Evolutionary conservation across 2,113 vertebrate species (phyloP).

Genomic region (Otocyon megalotis): DNA sequence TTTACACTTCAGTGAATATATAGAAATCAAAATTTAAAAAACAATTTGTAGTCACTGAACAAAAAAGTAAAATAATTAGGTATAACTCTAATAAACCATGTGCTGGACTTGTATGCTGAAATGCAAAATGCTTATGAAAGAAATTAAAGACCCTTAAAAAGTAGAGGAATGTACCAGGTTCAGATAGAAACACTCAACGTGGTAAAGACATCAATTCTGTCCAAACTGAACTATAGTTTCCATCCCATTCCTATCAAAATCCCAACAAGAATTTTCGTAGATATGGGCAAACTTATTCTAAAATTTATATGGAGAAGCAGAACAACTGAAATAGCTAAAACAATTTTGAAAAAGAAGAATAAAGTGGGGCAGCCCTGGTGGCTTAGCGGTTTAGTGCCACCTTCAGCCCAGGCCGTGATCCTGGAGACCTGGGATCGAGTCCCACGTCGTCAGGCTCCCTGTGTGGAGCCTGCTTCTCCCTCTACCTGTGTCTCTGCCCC

Average conservation of each 20-base stretch:
- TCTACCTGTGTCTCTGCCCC: too few species aligned
- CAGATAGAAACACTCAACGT: neutral
- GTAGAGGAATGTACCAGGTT: neutral
- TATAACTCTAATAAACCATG: neutral
- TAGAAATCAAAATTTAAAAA: neutral
- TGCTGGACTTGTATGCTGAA: neutral
- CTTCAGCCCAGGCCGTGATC: too few species aligned
- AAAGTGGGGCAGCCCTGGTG: neutral
- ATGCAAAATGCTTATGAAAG: neutral
- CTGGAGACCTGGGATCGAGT: too few species aligned
- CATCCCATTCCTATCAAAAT: neutral
- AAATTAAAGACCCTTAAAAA: neutral
- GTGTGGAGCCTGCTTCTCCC: too few species aligned
- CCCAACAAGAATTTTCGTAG: neutral
- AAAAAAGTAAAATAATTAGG: neutral
- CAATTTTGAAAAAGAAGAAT: neutral
- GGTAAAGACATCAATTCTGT: neutral
- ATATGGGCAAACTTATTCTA: neutral
- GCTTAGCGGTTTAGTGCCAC: too few species aligned
- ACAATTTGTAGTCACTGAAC: neutral
- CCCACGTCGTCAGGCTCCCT: too few species aligned
- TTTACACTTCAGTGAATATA: neutral
- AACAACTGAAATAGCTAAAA: conserved; percentile 1
- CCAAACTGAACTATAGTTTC: neutral
- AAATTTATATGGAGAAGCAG: neutral